Conservation (phyloP, 2,888 invertebrate genomes). For the Eupithecia insigniata region DNA sequence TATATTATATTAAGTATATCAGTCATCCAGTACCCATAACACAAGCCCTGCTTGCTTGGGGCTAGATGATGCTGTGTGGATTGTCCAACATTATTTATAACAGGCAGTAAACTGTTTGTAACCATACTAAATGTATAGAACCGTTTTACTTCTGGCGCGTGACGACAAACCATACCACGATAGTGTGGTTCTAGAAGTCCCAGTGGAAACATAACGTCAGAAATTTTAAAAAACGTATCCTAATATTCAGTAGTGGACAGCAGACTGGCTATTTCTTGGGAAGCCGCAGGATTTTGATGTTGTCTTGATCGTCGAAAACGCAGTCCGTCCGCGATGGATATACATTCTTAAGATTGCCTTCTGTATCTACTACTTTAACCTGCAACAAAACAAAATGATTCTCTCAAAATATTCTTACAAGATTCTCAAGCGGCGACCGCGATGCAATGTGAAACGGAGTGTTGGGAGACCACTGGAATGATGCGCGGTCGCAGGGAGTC, state of each 20-base stretch:
- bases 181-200: not conserved
- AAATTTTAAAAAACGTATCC: not conserved
- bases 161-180: not conserved
- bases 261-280: constrained; percentile 64
- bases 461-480: not conserved
- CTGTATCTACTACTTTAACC: constrained; percentile 88
- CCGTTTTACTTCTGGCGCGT: not conserved
- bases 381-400: constrained; percentile 63
- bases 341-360: constrained; percentile 89
- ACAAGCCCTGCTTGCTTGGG: too few species aligned
- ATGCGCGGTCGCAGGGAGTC: too few species aligned
- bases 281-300: constrained; percentile 67
- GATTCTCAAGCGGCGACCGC: not conserved
- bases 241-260: not conserved
- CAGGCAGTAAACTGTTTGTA: not conserved
- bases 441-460: not conserved
- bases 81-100: too few species aligned
- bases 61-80: too few species aligned
- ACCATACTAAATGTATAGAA: not conserved
- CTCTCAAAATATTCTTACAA: not conserved
- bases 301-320: constrained; percentile 73
- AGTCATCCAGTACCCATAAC: too few species aligned
- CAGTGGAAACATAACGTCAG: not conserved
- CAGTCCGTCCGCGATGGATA: constrained; percentile 92
- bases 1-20: too few species aligned